Evolutionary conservation across 2,797 vertebrate species (phyloP).

Genomic region (Mus minutoides): DNA sequence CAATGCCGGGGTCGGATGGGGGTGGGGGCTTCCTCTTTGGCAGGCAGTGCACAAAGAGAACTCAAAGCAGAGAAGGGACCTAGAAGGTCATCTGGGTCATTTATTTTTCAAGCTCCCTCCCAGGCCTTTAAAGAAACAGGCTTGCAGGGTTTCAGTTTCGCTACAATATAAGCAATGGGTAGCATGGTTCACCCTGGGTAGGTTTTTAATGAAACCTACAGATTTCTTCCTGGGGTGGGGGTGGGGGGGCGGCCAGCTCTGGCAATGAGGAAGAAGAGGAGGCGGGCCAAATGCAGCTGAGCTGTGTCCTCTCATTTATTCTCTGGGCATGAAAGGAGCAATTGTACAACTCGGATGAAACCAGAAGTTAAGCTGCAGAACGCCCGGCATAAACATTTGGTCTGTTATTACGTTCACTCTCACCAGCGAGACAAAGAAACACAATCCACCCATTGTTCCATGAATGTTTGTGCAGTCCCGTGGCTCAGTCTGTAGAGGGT

Average conservation of each 20-base stretch:
- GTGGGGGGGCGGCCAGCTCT: background rate
- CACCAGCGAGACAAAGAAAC: background rate
- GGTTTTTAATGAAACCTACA: constrained; percentile 18
- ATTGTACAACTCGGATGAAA: constrained; percentile 52
- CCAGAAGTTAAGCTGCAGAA: background rate
- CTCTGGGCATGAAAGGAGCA: constrained; percentile 25
- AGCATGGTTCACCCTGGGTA: background rate
- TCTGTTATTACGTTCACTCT: constrained; percentile 23
- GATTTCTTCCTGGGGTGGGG: background rate
- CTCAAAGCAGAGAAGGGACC: constrained; percentile 51
- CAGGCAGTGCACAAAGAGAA: constrained; percentile 39
- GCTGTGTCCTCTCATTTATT: background rate
- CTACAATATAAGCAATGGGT: background rate
- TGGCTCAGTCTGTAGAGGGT: background rate
- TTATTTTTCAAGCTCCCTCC: constrained; percentile 40
- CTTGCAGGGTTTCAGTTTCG: background rate
- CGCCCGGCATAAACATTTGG: background rate
- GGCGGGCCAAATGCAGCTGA: background rate
- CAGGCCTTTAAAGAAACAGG: constrained; percentile 49
- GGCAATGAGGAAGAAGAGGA: background rate
- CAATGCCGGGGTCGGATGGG: background rate
- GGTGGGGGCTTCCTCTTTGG: constrained; percentile 62
- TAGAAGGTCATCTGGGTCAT: constrained; percentile 67
- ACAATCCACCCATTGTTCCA: background rate
- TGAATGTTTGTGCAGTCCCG: background rate